Percentiles rank a stretch among this genome's conserved stretches.
These are phyloP conservation scores for rabbit (Oryctolagus cuniculus) DNA, from an alignment of 2,113 vertebrate species.

Conservation along the genomic window mOryCun1.1 NC_091439.1:104589001-104589500, in stretches of 20 bases:
- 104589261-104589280: too few relatives aligned
- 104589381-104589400: background rate
- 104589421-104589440: background rate
- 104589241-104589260: too few relatives aligned
- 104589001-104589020: too few relatives aligned
- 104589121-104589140: background rate
- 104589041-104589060: background rate
- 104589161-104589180: background rate
- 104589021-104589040: too few relatives aligned
- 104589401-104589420: background rate
- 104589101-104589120: background rate
- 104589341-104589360: background rate
- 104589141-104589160: background rate
- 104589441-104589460: background rate
- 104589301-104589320: too few relatives aligned
- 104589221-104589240: too few relatives aligned
- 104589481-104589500: too few relatives aligned
- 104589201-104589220: too few relatives aligned
- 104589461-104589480: too few relatives aligned
- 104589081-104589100: background rate
- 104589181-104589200: background rate
- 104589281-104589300: too few relatives aligned
- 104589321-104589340: too few relatives aligned
- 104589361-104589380: background rate
- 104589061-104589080: background rate